Evolutionary conservation across 1,140 invertebrate genomes (phyloP).

Genomic region (Arctopsyche grandis): DNA sequence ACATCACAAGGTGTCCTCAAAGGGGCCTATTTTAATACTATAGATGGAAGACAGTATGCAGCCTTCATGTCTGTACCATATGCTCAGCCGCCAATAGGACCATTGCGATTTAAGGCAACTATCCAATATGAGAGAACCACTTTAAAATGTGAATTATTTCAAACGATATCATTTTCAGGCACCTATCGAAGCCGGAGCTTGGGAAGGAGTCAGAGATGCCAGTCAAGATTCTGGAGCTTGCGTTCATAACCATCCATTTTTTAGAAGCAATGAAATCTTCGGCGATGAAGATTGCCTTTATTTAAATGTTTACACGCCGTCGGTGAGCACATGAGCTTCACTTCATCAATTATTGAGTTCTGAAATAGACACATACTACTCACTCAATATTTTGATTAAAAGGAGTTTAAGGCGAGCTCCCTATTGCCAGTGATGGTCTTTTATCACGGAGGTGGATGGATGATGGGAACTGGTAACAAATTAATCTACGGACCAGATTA

Average conservation of each 20-base stretch:
- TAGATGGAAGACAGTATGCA: conserved; percentile 63
- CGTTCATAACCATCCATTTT: conserved; percentile 77
- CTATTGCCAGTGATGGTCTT: conserved; percentile 77
- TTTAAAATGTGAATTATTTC: too few relatives aligned
- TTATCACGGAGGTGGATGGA: conserved; percentile 80
- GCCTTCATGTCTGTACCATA: conserved; percentile 72
- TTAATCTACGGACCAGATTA: conserved; percentile 77
- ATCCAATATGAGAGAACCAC: too few relatives aligned
- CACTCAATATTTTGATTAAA: background rate
- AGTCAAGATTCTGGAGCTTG: conserved; percentile 73
- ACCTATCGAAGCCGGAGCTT: conserved; percentile 69
- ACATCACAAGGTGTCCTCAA: conserved; percentile 60
- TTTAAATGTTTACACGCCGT: conserved; percentile 84
- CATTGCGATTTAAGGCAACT: conserved; percentile 73
- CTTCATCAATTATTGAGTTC: background rate
- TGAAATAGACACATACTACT: background rate
- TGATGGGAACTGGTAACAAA: conserved; percentile 73
- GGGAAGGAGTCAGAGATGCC: conserved; percentile 71
- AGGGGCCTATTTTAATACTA: conserved; percentile 64
- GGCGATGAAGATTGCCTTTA: conserved; percentile 87
- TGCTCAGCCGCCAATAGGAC: conserved; percentile 72
- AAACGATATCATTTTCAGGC: conserved; percentile 59
- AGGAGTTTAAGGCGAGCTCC: background rate
- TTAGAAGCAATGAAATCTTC: conserved; percentile 69
- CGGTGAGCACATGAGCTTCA: conserved; percentile 57